Evolutionary conservation across 37 sponge, comb jelly and placozoan genomes (phyloP), one percentile per base, ranked within the genome.

Genomic region (Theonella swinhoei): DNA sequence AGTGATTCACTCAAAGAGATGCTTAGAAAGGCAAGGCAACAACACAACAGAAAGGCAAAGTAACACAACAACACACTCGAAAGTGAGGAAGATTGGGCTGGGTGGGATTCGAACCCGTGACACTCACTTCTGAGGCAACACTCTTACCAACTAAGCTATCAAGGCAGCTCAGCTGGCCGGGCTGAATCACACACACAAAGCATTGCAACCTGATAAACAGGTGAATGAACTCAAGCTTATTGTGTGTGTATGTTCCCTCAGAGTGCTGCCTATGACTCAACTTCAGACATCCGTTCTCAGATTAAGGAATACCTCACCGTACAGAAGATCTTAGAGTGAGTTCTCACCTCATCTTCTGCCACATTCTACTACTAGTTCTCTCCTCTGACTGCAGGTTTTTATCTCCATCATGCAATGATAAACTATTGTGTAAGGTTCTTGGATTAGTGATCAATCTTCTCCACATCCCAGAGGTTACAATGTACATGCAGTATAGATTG

Each of bases 391-490:
- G 54, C 14, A 47, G 54, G 14, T 14, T 47, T 14, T 14, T 47
- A 7, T 47, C 54, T 47, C 54, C 54, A 14, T 47, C 54, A 14
- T 47, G 54, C 14, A 47, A 14, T 14, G 54, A 47, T 7, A 47
- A 42, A 41, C 35, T 79, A 34, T 42, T 87, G 40, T 38, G 64
- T 70, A 80, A 75, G 77, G 35, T 37, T 42, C 68, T 87, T 59
- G 81, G 88, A 34, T 38, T 87, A 9, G 4, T 81, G 39, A 69
- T 87, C 39, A 81, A 81, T 38, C 68, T 87, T 22, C 77, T 59
- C 14, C 72, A 69, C 2, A 20, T 60, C 64, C 3, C 25, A 3
- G 77, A 69, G 76, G 76, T 75, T 20, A 23, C 17, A 4, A 37
- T 25, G 14, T 42, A 22, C 60, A 35, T n/a, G 14, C 42, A 39